Percentiles rank a stretch among this genome's conserved stretches.
phyloP scores from a whole-genome alignment of 1,140 invertebrate genomes.

The Stegodyphus dumicola region DNA sequence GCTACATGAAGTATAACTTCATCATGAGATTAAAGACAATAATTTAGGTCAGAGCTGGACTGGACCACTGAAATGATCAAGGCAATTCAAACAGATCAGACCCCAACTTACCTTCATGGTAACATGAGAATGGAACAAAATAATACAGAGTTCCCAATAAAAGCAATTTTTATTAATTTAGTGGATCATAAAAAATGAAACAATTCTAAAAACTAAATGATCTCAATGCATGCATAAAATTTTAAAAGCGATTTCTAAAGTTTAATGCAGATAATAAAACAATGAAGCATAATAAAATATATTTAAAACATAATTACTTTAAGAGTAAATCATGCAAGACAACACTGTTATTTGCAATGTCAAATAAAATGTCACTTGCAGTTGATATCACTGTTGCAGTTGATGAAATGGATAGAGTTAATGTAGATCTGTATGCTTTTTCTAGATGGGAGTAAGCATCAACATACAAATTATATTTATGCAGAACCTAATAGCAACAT shows the following conservation, averaged over 20 bases:
- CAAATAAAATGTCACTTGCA: too few relatives aligned
- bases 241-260: background rate
- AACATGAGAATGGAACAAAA: background rate
- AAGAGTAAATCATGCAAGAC: background rate
- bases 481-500: background rate
- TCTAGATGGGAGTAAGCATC: background rate
- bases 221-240: background rate
- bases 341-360: background rate
- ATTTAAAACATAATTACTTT: background rate
- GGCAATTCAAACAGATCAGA: background rate
- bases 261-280: background rate
- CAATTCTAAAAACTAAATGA: background rate
- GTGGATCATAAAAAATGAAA: background rate
- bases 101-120: background rate
- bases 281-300: background rate
- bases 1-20: too few relatives aligned
- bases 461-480: background rate
- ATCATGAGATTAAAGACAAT: too few relatives aligned
- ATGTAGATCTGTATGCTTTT: background rate
- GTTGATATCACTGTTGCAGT: background rate
- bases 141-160: background rate
- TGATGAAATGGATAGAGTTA: background rate
- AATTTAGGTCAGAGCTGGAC: too few relatives aligned
- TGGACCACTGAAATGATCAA: background rate
- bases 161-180: background rate